Percentiles rank a stretch among this genome's conserved stretches.
These are phyloP conservation scores for Dynastes tityus DNA, from an alignment of 2,888 invertebrate genomes.

Conservation along the genomic window DNA sequence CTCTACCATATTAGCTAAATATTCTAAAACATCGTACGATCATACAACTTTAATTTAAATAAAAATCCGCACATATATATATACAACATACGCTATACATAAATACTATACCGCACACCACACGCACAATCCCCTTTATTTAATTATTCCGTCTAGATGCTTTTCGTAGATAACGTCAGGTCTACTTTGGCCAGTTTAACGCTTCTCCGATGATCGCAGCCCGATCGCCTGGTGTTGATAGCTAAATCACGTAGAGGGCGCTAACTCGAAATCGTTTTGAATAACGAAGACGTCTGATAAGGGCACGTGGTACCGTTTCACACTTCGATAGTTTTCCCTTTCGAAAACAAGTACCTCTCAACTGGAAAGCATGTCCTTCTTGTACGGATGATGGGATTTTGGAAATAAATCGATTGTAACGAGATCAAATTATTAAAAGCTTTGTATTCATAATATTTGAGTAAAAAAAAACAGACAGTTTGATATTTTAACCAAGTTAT, in stretches of 20 bases:
- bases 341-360: background rate
- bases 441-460: too few species aligned
- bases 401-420: constrained; percentile 12
- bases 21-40: too few species aligned
- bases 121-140: constrained; percentile 1
- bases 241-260: constrained; percentile 33
- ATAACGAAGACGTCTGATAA: background rate
- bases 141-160: constrained; percentile 33
- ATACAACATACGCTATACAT: too few species aligned
- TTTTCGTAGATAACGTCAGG: constrained; percentile 28
- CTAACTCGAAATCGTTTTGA: constrained; percentile 17
- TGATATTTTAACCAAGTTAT: too few species aligned
- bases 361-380: background rate
- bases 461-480: too few species aligned
- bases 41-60: too few species aligned
- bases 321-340: constrained; percentile 21
- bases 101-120: too few species aligned
- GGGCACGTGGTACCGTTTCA: constrained; percentile 10
- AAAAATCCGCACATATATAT: too few species aligned
- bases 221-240: constrained; percentile 16
- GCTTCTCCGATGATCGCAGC: constrained; percentile 9
- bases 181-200: constrained; percentile 37
- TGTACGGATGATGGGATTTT: constrained; percentile 8
- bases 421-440: background rate
- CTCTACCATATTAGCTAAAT: too few species aligned